Evolutionary conservation across 2,113 vertebrate genomes (phyloP), one percentile per base, ranked within the genome.

Genomic region (Ibidorhyncha struthersii): DNA sequence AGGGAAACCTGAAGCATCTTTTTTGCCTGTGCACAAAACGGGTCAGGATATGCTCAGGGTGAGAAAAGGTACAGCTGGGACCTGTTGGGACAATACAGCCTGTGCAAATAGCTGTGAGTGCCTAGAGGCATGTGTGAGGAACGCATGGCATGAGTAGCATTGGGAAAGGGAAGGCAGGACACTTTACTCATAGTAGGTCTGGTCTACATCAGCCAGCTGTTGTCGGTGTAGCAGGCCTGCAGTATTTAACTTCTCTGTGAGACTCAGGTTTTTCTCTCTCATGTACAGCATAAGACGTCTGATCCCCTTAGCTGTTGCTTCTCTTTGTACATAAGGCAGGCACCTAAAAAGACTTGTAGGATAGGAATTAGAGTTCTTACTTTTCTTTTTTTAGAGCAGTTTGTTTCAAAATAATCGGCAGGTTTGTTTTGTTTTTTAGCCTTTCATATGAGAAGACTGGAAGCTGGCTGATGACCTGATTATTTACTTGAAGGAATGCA

Each of bases 291-390:
- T 30, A 89, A 84, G 52, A 71, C 3, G 34, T 38, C 45, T 0
- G 18, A 81, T 43, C 34, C 38, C 38, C 30, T 78, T 27, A 32
- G 21, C 41, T 73, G 34, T 11, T 55, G 47, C 40, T 87, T 93
- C 49, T 38, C 65, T 61, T 82, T 56, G 25, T 77, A 52, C 25
- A 3, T 49, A 74, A 82, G 34, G 82, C 63, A 95, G 80, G 69
- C 91, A 91, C 61, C 74, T 93, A 15, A 55, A 93, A 96, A 69
- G 47, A 90, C 27, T 41, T 91, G 18, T 49, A 56, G 61, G 56
- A 9, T 16, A 79, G 4, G 6, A 50, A 20, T 25, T 91, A 49
- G 43, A 78, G 82, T 79, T 53, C 49, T 29, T 70, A 17, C 2
- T 27, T 77, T 65, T 72, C n/a, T 61, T 45, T 12, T 59, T 66